Base-by-base conservation (phyloP, 2,888 invertebrate genomes). In the Ochlodes sylvanus region DNA sequence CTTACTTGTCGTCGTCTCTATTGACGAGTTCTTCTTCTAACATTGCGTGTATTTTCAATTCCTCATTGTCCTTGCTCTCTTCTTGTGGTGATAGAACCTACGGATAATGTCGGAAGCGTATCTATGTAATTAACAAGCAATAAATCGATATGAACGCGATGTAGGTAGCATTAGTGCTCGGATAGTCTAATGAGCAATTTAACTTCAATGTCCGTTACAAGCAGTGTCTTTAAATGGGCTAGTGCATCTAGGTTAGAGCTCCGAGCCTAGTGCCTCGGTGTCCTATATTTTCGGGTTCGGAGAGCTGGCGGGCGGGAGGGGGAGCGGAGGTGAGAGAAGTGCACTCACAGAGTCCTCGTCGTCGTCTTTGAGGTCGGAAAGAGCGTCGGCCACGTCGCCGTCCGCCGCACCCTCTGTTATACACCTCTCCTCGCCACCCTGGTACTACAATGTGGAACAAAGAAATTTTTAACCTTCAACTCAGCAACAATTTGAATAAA, bases 11-110 rank as follows among this genome's bases (percentile, higher is more conserved):
- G 62, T 97, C 96, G 88, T 98, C 97, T 80, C 97, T 94, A 83
- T 96, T 97, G 75, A 97, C 96, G 68, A 98, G 94, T 85, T 98
- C 98, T 84, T 97, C 96, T 78, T 96, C 94, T 77, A 98, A 94
- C 93, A 93, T 93, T 70, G 82, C 96, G 93, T 84, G 95, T 94
- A 90, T 97, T 96, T 89, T 98, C 96, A 83, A 96, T 95, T 86
- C 97, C 95, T 74, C 96, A 94, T 82, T 96, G 94, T 85, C 95
- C 94, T 82, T 87, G 79, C 79, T 84, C 82, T 90, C 91, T 71
- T 89, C 92, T 85, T 90, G 89, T 73, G 88, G 91, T 72, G 92
- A 92, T 77, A 92, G 84, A 80, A 92, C 90, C 91, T 92, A 90
- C 82, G 86, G 83, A 90, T 88, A 86, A 89, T 85, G 84, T 82